Evolutionary conservation across 2,797 vertebrate species (phyloP).

Genomic region (Triplophysa bombifrons): DNA sequence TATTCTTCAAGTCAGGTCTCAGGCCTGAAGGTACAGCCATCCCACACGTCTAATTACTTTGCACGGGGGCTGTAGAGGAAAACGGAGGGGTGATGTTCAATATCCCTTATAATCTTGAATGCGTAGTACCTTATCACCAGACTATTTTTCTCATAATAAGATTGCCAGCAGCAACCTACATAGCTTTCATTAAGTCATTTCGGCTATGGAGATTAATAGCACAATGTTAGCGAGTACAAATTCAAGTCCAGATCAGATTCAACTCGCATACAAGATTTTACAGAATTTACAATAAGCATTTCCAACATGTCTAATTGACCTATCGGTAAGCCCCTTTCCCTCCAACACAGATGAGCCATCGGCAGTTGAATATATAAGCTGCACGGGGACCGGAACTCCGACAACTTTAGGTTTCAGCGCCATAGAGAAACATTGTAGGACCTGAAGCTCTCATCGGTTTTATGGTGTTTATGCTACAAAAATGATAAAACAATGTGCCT

Average conservation of each 20-base stretch:
- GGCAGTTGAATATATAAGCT: no score
- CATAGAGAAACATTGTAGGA: no score
- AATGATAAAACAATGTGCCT: no score
- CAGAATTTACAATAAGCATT: neutral
- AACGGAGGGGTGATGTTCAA: constrained; percentile 48
- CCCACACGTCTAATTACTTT: constrained; percentile 70
- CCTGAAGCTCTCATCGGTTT: no score
- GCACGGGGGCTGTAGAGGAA: constrained; percentile 56
- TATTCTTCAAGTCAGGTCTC: constrained; percentile 66
- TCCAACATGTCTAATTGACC: neutral
- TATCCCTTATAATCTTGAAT: constrained; percentile 62
- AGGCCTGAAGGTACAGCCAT: constrained; percentile 66
- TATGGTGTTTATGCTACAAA: no score
- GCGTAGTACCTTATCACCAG: constrained; percentile 63
- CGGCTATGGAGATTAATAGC: constrained; percentile 63
- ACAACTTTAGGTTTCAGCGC: no score
- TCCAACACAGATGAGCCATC: no score
- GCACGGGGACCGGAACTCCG: no score
- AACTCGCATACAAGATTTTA: neutral
- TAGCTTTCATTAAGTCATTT: constrained; percentile 56
- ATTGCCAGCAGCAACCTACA: constrained; percentile 66
- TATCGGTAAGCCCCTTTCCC: no score
- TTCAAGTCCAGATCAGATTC: neutral
- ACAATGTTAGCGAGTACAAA: constrained; percentile 59
- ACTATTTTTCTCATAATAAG: constrained; percentile 65